phyloP scores from a whole-genome alignment of 2,113 vertebrate genomes.

The Pangasianodon gigas region DNA sequence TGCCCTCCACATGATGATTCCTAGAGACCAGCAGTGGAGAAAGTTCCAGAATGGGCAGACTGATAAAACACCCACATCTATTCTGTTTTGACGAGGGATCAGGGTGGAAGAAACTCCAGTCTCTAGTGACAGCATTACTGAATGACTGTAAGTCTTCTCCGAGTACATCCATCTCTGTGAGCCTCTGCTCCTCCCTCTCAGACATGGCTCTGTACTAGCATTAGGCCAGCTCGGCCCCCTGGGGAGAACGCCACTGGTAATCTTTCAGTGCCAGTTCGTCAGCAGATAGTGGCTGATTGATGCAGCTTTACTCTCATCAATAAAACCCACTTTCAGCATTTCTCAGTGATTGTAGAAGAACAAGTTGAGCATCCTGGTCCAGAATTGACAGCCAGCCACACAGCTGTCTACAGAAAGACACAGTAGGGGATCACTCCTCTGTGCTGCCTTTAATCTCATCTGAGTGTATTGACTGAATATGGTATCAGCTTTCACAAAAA shows the following conservation, averaged over 20 bases:
- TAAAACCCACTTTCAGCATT: constrained; percentile 60
- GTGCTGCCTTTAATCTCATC: constrained; percentile 2
- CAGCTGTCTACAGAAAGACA: neutral
- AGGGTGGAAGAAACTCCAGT: neutral
- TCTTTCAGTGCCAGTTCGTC: constrained; percentile 57
- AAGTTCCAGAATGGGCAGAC: neutral
- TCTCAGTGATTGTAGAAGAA: constrained; percentile 60
- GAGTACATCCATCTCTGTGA: neutral
- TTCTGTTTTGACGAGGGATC: neutral
- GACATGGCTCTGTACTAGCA: constrained; percentile 4
- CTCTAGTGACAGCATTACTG: constrained; percentile 25
- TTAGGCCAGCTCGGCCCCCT: constrained; percentile 10
- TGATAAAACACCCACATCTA: too few relatives aligned
- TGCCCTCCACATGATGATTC: neutral
- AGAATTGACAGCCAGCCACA: neutral
- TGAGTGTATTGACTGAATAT: neutral
- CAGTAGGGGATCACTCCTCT: neutral
- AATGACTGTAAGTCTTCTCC: constrained; percentile 21
- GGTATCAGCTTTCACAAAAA: neutral
- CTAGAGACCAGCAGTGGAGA: neutral
- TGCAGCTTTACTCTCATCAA: constrained; percentile 64
- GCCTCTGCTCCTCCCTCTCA: neutral
- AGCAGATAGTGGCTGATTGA: constrained; percentile 64
- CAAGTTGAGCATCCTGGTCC: constrained; percentile 26
- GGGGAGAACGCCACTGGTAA: constrained; percentile 45